Base-by-base conservation (phyloP, 2,888 invertebrate species). In the Idaea aversata region DNA sequence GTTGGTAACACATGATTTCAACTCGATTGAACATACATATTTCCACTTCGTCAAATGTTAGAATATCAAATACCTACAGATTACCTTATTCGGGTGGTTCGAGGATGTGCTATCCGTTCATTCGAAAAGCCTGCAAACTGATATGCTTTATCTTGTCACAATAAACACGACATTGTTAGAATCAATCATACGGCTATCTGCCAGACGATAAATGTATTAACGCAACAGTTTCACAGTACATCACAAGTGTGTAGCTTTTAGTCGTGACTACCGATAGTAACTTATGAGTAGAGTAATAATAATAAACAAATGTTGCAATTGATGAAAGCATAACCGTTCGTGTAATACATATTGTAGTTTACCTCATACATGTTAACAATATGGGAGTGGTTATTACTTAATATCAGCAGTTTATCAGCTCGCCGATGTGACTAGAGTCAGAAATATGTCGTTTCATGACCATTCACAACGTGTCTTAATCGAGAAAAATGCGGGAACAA, bases 381-480 rank as follows among this genome's bases (percentile, higher is more conserved):
- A 83, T 85, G 86, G 91, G 88, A 87, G 90, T 83, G 88, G 88
- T 88, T 88, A 88, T 90, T 88, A 87, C 83, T 87, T 85, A 88
- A 87, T 89, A 90, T 88, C 85, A 82, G 80, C 79, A 85, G 80
- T 70, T 76, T 91, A 91, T 92, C 91, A 84, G 88, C 75, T 87
- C 82, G 73, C 85, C 47, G 89, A 87, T 85, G 90, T 87, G 88
- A 83, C 77, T 80, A 89, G 87, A 87, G 87, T 84, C 84, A 83
- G 83, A 82, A 88, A 88, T 89, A 89, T 81, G 84, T 77, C 75
- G 78, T 79, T 83, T 81, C 81, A 86, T 80, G 85, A 80, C 81
- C 81, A 81, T 82, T 83, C 83, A 76, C 77, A 75, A 76, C 77
- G 77, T 76, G 80, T 77, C 71, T 75, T 75, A 75, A 78, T 70